Conservation (phyloP, 1,140 invertebrate genomes). For the Drosophila equinoxialis region DNA sequence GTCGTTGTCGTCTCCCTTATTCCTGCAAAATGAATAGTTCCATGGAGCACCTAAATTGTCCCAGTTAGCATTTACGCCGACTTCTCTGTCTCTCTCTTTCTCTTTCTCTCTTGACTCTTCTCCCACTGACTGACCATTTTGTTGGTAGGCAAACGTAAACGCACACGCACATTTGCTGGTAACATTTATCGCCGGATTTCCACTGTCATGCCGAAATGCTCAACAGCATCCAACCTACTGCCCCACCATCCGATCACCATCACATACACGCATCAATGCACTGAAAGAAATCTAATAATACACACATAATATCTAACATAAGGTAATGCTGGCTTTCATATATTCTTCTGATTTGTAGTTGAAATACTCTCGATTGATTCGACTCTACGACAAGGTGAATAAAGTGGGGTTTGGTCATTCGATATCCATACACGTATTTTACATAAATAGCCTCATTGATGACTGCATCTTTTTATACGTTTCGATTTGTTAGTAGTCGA, state of each 20-base stretch:
- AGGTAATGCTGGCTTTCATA: too few species aligned
- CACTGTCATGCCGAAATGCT: conserved; percentile 79
- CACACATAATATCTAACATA: too few species aligned
- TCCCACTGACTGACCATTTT: conserved; percentile 39
- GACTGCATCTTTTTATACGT: too few species aligned
- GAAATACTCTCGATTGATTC: too few species aligned
- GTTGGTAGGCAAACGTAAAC: conserved; percentile 28
- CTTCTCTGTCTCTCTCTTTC: not conserved
- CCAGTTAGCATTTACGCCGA: conserved; percentile 63
- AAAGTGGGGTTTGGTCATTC: too few species aligned
- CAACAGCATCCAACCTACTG: conserved; percentile 41
- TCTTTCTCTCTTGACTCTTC: not conserved
- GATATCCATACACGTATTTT: too few species aligned
- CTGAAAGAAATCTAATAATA: conserved; percentile 22
- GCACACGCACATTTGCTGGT: conserved; percentile 79
- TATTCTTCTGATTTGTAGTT: too few species aligned
- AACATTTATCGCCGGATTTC: conserved; percentile 81
- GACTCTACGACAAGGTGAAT: too few species aligned
- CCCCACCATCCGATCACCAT: not conserved
- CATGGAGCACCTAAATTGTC: conserved; percentile 70
- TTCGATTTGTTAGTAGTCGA: too few species aligned
- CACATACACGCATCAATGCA: conserved; percentile 26
- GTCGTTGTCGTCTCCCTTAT: conserved; percentile 10
- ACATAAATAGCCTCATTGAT: too few species aligned
- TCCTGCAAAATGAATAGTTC: conserved; percentile 25